Evolutionary conservation across 2,888 invertebrate species (phyloP).

Genomic region (Frankliniella fusca): DNA sequence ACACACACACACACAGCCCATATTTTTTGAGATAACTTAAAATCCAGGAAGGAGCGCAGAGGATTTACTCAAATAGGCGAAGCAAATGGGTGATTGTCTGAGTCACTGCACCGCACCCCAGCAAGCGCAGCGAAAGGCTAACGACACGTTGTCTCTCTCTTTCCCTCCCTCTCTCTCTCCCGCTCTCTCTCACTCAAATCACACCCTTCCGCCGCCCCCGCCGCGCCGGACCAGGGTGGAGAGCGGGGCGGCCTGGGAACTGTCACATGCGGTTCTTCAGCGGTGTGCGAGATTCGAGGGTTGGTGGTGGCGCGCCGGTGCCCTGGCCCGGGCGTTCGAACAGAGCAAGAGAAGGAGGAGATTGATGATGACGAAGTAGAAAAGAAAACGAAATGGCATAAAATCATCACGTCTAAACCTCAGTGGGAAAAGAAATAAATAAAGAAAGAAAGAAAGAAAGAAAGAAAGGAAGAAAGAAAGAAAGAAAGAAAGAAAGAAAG

Average conservation of each 20-base stretch:
- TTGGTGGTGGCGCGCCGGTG: conserved; percentile 35
- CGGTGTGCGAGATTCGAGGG: conserved; percentile 13
- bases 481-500: conserved; percentile 29
- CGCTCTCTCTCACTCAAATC: not conserved
- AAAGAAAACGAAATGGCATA: no score
- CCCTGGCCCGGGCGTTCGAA: conserved; percentile 39
- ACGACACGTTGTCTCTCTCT: not conserved
- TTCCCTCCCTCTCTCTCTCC: not conserved
- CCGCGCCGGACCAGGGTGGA: not conserved
- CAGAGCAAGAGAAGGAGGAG: conserved; percentile 36
- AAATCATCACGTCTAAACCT: no score
- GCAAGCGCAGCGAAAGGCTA: not conserved
- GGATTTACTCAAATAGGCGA: no score
- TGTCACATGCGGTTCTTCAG: conserved; percentile 10
- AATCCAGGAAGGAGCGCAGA: no score
- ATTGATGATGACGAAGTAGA: no score
- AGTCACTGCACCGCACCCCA: not conserved
- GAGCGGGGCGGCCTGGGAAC: not conserved
- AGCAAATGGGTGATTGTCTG: no score
- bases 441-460: not conserved
- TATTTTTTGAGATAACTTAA: no score
- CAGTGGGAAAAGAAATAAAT: no score
- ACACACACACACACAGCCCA: no score
- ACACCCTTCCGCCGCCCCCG: not conserved
- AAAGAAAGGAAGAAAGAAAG: not conserved